A percentile compares a stretch with the other conserved stretches of the same genome.
These are phyloP conservation scores for Heliconius melpomene DNA, from an alignment of 1,140 invertebrate genomes.

Conservation along the genomic window DNA sequence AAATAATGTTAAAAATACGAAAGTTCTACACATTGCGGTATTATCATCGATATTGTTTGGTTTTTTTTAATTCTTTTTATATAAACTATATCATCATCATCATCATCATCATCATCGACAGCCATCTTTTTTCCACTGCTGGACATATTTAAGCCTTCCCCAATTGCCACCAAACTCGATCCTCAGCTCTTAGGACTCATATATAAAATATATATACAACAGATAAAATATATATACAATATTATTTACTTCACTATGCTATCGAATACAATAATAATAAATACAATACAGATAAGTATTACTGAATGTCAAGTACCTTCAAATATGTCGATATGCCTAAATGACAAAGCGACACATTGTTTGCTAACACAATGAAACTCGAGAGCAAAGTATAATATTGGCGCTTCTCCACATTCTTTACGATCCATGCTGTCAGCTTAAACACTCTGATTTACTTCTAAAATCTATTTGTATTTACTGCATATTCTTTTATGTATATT, in stretches of 20 bases:
- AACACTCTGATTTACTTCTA: background rate
- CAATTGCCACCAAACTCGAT: no score
- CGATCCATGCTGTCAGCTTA: background rate
- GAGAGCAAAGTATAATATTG: conserved; percentile 10
- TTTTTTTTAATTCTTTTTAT: no score
- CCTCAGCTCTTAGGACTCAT: no score
- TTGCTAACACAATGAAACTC: conserved; percentile 3
- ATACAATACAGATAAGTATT: background rate
- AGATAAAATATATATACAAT: no score
- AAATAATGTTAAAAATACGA: no score
- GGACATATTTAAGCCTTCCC: no score
- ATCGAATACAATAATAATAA: background rate
- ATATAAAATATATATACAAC: no score
- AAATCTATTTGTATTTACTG: background rate
- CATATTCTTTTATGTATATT: background rate
- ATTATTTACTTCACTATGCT: conserved; percentile 2
- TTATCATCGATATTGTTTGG: background rate
- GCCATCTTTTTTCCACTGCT: no score
- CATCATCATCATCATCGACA: no score
- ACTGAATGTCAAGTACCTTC: background rate
- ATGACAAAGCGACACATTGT: conserved; percentile 14
- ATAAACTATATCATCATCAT: no score
- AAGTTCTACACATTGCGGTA: background rate
- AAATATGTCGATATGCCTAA: conserved; percentile 4
- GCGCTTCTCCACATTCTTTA: background rate